phyloP scores from a whole-genome alignment of 64 coral and sea anemone genomes.

The Platygyra sinensis region DNA sequence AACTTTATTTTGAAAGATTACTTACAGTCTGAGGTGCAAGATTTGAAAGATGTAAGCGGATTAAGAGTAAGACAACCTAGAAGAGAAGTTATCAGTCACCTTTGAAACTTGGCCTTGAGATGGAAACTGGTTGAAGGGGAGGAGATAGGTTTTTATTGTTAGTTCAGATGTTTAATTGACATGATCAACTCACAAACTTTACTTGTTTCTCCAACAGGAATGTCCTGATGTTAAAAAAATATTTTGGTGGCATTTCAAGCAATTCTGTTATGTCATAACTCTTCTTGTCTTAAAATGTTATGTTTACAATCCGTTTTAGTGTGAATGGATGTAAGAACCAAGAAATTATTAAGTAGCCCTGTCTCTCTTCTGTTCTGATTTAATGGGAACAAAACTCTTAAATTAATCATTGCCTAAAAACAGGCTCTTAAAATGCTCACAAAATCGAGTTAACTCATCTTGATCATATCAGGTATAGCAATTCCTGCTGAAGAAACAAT shows the following conservation, averaged over 20 bases:
- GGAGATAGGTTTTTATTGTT: conserved; percentile 37
- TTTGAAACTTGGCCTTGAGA: conserved; percentile 54
- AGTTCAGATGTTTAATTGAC: conserved; percentile 30
- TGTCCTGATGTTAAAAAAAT: too few species aligned
- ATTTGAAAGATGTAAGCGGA: conserved; percentile 82
- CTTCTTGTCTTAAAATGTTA: too few species aligned
- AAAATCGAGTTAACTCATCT: too few species aligned
- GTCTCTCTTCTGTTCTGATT: too few species aligned
- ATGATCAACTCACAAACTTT: neutral
- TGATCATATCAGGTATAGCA: too few species aligned
- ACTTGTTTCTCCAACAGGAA: neutral
- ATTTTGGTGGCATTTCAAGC: too few species aligned
- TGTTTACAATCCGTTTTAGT: too few species aligned
- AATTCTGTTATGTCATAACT: too few species aligned
- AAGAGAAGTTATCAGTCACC: conserved; percentile 70
- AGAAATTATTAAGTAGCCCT: too few species aligned
- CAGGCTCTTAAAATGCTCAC: neutral
- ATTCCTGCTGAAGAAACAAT: too few species aligned
- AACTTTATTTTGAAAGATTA: conserved; percentile 35
- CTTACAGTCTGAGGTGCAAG: conserved; percentile 75
- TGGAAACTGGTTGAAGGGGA: conserved; percentile 38
- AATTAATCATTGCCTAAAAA: neutral
- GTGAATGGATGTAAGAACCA: too few species aligned
- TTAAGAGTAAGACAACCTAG: conserved; percentile 75
- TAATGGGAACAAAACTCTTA: too few species aligned